Base-by-base conservation (phyloP, 1,140 invertebrate genomes). In the Danaus plexippus region DNA sequence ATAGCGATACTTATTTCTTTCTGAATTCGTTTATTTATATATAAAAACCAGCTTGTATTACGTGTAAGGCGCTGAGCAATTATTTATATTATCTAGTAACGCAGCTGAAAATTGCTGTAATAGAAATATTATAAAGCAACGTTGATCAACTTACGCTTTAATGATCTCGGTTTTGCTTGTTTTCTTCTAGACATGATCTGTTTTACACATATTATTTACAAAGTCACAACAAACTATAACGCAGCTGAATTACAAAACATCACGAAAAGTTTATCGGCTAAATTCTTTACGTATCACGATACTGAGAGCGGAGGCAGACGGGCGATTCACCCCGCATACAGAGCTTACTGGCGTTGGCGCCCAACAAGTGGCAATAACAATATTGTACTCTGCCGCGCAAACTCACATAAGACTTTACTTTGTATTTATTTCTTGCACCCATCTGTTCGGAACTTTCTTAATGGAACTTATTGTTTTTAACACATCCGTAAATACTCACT, bases 351-450 rank as follows among this genome's bases (percentile, higher is more conserved):
- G 83, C 84, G 80, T 82, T 78, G 77, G 83, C 84, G 80, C 83
- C 85, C 87, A 88, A 88, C 87, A 88, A 88, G 87, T 88, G 85
- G 84, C 77, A 73, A 75, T 74, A 83, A 82, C 75, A 82, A 74
- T 72, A 75, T 71, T 72, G 69, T 72, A 69, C 70, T 72, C 68
- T 74, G 70, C 59, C 77, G 87, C 87, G 87, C 87, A 87, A 80
- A 80, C 84, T 85, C 85, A 73, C 67, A 63, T 67, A 77, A 77
- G 69, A 75, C 64, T 61, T 45, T 59, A 48, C 56, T 71, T 62
- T 57, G 59, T 52, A 63, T 64, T 69, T 59, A 57, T 54, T 63
- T 50, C 66, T 66, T 60, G 59, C 60, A 67, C 59, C 64, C 62
- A 63, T 57, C 13, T 12, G 44, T 45, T 11, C 18, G 11, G 32